Evolutionary conservation across 2,797 vertebrate genomes (phyloP), one percentile per base, ranked within the genome.

Genomic region (Dendrocincla fuliginosa): DNA sequence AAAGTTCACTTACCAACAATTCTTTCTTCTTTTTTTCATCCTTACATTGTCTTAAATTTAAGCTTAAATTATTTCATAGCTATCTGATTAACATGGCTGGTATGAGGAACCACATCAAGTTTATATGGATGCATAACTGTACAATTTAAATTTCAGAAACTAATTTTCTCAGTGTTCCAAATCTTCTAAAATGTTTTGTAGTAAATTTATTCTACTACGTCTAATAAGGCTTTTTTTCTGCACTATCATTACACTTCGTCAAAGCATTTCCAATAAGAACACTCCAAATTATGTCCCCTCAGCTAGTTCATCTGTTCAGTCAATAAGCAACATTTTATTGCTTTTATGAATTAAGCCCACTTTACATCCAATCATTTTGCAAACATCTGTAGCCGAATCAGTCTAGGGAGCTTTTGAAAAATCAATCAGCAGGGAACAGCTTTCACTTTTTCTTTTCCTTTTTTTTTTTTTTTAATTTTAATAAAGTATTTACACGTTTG

Each of bases 321-420:
- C 97, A 97, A 97, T 97, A 98, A 97, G 97, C 95, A 95, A 87
- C 96, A 32, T 97, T 97, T 98, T 97, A 97, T 97, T 96, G 97
- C 98, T 98, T 98, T 98, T 98, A 98, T 98, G 98, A 98, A 97
- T 98, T 97, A 98, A 98, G 92, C 96, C 96, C 96, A 96, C 97
- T 98, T 97, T 96, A 97, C 97, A 96, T 95, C 97, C 98, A 97
- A 97, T 97, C 96, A 96, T 97, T 97, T 97, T 95, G 97, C 97
- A 97, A 98, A 98, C 98, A 98, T 98, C 98, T 98, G 98, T 97
- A 98, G 96, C 90, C 27, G 17, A 97, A 96, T 95, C 96, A 96
- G 97, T 96, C 97, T 95, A 82, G 98, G 98, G 98, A 97, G 98
- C 97, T 96, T 98, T 98, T 97, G 96, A 97, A 98, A 98, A 98